Conservation (phyloP, 2,888 invertebrate genomes). For the Resseliella maxima region DNA sequence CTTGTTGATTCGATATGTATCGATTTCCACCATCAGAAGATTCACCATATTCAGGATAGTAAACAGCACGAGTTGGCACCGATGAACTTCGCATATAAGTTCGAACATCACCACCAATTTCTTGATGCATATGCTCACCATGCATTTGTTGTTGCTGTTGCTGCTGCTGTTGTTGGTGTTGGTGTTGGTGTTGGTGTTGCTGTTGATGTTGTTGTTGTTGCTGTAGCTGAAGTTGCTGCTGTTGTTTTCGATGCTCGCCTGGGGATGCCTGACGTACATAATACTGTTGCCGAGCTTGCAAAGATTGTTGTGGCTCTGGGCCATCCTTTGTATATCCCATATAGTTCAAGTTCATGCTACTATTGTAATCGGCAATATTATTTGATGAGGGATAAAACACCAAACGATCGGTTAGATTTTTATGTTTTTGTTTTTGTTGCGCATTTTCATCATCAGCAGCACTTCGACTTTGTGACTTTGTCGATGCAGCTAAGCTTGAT, state of each 20-base stretch:
- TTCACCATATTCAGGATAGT: background rate
- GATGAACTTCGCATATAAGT: conserved; percentile 55
- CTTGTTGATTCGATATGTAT: conserved; percentile 16
- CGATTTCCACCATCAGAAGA: background rate
- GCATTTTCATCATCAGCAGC: background rate
- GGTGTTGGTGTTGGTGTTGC: conserved; percentile 24
- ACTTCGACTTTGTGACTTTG: background rate
- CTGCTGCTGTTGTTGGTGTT: conserved; percentile 56
- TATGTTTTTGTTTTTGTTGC: conserved; percentile 60
- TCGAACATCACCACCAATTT: background rate
- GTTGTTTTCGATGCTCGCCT: conserved; percentile 62
- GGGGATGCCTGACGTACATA: conserved; percentile 63
- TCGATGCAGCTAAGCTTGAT: conserved; percentile 6
- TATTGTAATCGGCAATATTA: conserved; percentile 67
- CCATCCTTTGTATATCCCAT: conserved; percentile 55
- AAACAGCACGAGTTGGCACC: conserved; percentile 57
- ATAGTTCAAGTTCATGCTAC: conserved; percentile 64
- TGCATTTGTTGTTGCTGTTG: conserved; percentile 43
- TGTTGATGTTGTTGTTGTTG: conserved; percentile 56
- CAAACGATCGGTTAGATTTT: conserved; percentile 78
- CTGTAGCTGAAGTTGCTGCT: conserved; percentile 49
- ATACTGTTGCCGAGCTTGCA: conserved; percentile 56
- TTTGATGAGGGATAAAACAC: conserved; percentile 80
- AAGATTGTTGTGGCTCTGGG: conserved; percentile 58
- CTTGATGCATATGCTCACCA: conserved; percentile 61